Evolutionary conservation across 2,113 vertebrate genomes (phyloP).

Genomic region (Motacilla alba): DNA sequence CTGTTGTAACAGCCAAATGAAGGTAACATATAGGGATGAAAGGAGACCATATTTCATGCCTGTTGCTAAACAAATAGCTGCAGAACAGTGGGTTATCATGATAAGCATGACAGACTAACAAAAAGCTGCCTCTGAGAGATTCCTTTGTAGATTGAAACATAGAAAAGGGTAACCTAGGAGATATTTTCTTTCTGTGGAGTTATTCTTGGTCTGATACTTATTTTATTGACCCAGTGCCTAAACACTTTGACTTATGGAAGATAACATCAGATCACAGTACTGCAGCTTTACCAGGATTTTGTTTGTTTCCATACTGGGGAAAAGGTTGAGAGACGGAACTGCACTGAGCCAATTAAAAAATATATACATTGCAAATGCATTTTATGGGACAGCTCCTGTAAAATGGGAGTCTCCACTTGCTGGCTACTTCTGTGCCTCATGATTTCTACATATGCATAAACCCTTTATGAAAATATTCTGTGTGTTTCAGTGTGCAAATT

Average conservation of each 20-base stretch:
- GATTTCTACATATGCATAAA: background rate
- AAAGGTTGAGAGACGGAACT: background rate
- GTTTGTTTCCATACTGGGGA: background rate
- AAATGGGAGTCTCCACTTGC: background rate
- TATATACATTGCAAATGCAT: background rate
- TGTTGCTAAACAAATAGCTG: conserved; percentile 47
- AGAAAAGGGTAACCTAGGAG: conserved; percentile 38
- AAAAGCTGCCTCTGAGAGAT: conserved; percentile 32
- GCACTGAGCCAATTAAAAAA: background rate
- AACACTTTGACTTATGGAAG: background rate
- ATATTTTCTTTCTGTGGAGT: conserved; percentile 8
- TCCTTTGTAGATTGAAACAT: conserved; percentile 7
- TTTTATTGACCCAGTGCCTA: background rate
- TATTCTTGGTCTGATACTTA: background rate
- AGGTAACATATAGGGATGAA: conserved; percentile 4
- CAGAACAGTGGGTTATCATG: conserved; percentile 10
- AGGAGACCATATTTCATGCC: conserved; percentile 37
- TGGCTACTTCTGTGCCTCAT: fast-evolving
- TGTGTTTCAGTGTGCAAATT: background rate
- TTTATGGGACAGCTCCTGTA: background rate
- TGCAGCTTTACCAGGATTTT: background rate
- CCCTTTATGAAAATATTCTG: background rate
- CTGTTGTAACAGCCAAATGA: conserved; percentile 10
- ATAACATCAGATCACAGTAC: background rate
- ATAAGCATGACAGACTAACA: conserved; percentile 33